Conservation (phyloP, 2,797 vertebrate species). For the Distichodus sexfasciatus region DNA sequence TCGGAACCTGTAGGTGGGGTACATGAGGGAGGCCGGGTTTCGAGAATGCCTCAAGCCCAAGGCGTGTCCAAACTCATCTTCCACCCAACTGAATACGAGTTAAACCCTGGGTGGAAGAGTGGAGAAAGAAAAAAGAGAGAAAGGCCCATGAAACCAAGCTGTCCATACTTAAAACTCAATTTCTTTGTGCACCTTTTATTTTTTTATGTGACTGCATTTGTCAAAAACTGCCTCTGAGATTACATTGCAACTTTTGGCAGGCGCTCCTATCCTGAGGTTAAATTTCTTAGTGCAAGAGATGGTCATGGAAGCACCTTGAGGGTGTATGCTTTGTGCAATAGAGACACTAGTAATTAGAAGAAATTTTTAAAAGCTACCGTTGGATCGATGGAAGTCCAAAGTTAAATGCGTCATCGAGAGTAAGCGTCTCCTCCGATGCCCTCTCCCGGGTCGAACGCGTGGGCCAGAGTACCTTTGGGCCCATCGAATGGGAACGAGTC, state of each 20-base stretch:
- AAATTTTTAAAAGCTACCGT: too few species aligned
- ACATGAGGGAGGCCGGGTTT: conserved; percentile 76
- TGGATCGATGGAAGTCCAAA: conserved; percentile 68
- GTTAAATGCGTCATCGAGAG: conserved; percentile 77
- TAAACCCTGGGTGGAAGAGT: conserved; percentile 73
- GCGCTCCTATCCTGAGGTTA: too few species aligned
- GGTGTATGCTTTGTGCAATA: too few species aligned
- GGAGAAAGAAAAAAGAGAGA: conserved; percentile 10
- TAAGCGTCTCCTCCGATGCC: conserved; percentile 76
- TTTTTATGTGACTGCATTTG: too few species aligned
- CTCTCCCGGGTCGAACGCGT: conserved; percentile 72
- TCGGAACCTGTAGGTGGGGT: conserved; percentile 69
- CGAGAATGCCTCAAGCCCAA: conserved; percentile 78
- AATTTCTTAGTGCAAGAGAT: too few species aligned
- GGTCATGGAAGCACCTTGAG: too few species aligned
- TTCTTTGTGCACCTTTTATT: too few species aligned
- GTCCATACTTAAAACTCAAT: background rate
- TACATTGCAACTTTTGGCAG: too few species aligned
- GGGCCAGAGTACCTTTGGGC: conserved; percentile 73
- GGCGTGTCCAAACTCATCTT: conserved; percentile 81
- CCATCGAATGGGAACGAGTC: conserved; percentile 79
- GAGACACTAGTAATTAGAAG: too few species aligned
- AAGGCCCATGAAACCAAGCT: background rate
- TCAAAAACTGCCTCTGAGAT: too few species aligned
- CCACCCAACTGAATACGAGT: conserved; percentile 74